Percentiles rank a stretch among this genome's conserved stretches.
Evolutionary conservation across 2,113 vertebrate genomes (phyloP).

Genomic region (Mus musculus): DNA sequence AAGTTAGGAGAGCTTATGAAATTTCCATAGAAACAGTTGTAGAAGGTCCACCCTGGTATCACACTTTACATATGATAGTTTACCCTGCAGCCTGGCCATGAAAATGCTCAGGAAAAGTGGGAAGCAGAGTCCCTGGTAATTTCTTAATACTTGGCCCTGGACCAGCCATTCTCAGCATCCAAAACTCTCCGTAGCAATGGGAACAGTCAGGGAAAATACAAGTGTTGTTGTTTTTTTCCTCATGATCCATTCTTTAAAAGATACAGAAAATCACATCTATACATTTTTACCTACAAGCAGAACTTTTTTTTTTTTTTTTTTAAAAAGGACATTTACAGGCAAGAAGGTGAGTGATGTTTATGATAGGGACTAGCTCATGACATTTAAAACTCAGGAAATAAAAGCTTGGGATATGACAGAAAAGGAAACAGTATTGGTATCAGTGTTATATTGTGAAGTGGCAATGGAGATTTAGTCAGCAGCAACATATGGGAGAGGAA

Average conservation of each 20-base stretch:
- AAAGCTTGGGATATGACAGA: conserved; percentile 3
- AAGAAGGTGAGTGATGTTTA: conserved; percentile 49
- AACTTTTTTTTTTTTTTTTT: background rate
- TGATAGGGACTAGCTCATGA: conserved; percentile 32
- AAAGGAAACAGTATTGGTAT: background rate
- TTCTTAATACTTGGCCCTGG: background rate
- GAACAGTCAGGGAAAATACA: background rate
- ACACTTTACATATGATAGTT: background rate
- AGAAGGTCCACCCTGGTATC: background rate
- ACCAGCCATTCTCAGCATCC: conserved; percentile 22
- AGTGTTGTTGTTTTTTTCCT: background rate
- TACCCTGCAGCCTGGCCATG: background rate
- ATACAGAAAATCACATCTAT: conserved; percentile 60
- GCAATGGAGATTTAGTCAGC: conserved; percentile 1
- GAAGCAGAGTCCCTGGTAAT: background rate
- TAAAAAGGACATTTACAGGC: conserved; percentile 35
- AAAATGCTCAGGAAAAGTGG: background rate
- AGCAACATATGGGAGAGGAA: background rate
- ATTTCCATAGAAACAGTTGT: conserved; percentile 19
- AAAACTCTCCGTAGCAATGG: conserved; percentile 35
- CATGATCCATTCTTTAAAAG: conserved; percentile 38
- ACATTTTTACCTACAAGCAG: background rate
- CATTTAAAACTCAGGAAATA: conserved; percentile 54
- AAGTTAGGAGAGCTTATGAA: conserved; percentile 7
- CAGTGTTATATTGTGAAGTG: background rate